These are phyloP conservation scores for Nemopilema nomurai DNA, from an alignment of 30 jellyfish, hydroid and myxozoan species.

Conservation along the genomic window DNA sequence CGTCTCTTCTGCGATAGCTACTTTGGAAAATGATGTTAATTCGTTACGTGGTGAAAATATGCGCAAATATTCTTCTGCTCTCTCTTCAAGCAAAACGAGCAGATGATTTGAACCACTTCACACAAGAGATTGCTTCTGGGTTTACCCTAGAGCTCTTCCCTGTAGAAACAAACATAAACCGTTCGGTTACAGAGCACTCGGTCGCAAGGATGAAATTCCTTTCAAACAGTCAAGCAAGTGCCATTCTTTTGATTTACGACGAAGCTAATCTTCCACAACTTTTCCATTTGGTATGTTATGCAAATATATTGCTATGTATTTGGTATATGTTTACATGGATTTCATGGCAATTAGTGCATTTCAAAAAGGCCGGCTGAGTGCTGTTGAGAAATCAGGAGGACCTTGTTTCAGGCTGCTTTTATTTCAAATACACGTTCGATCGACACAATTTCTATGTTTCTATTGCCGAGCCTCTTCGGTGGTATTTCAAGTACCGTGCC, in stretches of 20 bases:
- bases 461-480: too few species aligned
- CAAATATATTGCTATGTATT: background rate
- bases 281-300: constrained; percentile 6
- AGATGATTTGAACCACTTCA: constrained; percentile 1
- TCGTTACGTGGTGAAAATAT: too few species aligned
- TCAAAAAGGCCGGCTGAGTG: too few species aligned
- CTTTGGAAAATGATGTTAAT: too few species aligned
- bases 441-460: too few species aligned
- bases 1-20: too few species aligned
- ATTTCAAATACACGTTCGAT: too few species aligned
- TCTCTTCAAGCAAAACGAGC: constrained; percentile 14
- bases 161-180: constrained; percentile 10
- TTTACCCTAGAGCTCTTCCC: background rate
- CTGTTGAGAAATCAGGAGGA: too few species aligned
- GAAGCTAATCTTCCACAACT: constrained; percentile 22
- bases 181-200: constrained; percentile 9
- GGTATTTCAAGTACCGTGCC: too few species aligned
- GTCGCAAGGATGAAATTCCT: constrained; percentile 14
- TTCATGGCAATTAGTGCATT: background rate
- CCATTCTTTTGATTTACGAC: constrained; percentile 25
- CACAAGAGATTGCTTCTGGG: background rate
- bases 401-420: too few species aligned
- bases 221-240: background rate
- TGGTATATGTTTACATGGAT: background rate
- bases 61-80: too few species aligned